A percentile compares a stretch with the other conserved stretches of the same genome.
Evolutionary conservation across 2,888 invertebrate genomes (phyloP).

Genomic region (Philereme vetulata): DNA sequence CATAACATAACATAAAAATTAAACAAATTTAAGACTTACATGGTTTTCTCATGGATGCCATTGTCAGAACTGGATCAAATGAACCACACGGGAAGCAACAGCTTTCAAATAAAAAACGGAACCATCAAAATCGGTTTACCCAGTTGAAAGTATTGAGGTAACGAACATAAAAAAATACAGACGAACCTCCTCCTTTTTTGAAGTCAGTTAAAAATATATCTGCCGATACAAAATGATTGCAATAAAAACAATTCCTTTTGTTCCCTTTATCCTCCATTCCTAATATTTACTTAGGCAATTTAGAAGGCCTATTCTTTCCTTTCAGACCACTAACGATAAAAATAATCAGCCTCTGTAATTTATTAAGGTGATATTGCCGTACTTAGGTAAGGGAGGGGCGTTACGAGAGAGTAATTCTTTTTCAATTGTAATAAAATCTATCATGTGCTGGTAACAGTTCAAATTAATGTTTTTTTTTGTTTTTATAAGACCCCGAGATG

Average conservation of each 20-base stretch:
- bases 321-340: constrained; percentile 34
- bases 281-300: constrained; percentile 37
- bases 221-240: constrained; percentile 26
- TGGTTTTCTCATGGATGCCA: too few species aligned
- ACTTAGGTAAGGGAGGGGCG: background rate
- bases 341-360: constrained; percentile 33
- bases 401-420: background rate
- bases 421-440: background rate
- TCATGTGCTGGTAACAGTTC: too few species aligned
- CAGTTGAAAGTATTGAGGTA: too few species aligned
- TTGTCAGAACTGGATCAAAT: too few species aligned
- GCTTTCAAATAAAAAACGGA: too few species aligned
- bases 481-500: too few species aligned
- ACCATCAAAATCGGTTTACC: too few species aligned
- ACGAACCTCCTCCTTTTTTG: too few species aligned
- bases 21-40: too few species aligned
- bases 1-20: too few species aligned
- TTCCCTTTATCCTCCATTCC: constrained; percentile 24
- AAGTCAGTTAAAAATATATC: constrained; percentile 16
- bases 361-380: constrained; percentile 25
- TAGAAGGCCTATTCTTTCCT: constrained; percentile 28
- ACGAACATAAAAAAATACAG: constrained; percentile 7
- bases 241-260: constrained; percentile 30
- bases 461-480: too few species aligned
- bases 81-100: too few species aligned